Evolutionary conservation across 2,888 invertebrate genomes (phyloP).

Genomic region (Teinopalpus imperialis): DNA sequence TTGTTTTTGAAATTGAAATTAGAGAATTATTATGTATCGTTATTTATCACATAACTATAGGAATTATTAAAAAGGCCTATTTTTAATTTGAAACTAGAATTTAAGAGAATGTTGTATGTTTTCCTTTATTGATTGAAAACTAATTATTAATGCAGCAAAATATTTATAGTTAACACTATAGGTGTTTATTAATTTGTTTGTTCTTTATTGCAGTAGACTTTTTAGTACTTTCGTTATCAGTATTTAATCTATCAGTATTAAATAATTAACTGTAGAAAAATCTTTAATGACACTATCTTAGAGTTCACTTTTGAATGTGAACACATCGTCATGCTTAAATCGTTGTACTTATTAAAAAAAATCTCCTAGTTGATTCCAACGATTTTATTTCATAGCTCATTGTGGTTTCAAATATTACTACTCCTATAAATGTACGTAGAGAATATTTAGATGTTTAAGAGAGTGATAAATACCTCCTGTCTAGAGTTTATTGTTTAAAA

Average conservation of each 20-base stretch:
- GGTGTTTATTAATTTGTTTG: neutral
- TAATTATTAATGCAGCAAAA: neutral
- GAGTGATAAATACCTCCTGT: slow-evolving; percentile 73
- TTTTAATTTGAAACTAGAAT: neutral
- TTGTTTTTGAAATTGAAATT: neutral
- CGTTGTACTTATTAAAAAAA: neutral
- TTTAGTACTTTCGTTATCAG: too few relatives aligned
- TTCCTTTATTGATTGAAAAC: neutral
- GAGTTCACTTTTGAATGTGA: too few relatives aligned
- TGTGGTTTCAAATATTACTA: slow-evolving; percentile 33
- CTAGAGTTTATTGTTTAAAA: slow-evolving; percentile 76
- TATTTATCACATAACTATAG: neutral
- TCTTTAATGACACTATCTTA: too few relatives aligned
- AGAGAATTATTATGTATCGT: too few relatives aligned
- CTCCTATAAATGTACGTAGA: slow-evolving; percentile 48
- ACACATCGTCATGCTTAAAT: slow-evolving; percentile 4
- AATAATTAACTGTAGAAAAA: neutral
- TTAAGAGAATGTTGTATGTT: slow-evolving; percentile 1
- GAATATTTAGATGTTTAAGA: slow-evolving; percentile 46
- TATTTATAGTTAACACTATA: neutral
- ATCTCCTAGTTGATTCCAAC: neutral
- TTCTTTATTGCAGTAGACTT: too few relatives aligned
- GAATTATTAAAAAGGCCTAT: slow-evolving; percentile 16
- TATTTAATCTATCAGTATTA: slow-evolving; percentile 21
- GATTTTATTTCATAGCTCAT: slow-evolving; percentile 6